Percentiles rank a stretch among this genome's conserved stretches.
Evolutionary conservation across 2,888 invertebrate genomes (phyloP).

Genomic region (Zelleria hepariella): DNA sequence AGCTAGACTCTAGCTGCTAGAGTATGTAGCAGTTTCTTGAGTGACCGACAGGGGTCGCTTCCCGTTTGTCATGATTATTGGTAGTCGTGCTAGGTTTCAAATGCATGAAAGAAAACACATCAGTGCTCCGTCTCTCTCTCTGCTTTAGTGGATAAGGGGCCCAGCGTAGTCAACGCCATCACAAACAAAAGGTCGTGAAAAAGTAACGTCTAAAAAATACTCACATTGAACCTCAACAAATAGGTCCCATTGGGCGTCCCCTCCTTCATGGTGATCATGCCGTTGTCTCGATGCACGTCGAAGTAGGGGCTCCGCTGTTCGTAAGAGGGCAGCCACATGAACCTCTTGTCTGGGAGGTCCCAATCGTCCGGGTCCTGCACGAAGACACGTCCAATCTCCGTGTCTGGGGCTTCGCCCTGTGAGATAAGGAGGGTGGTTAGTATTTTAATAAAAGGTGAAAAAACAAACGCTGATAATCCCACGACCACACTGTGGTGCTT

Average conservation of each 20-base stretch:
- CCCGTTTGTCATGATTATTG: too few relatives aligned
- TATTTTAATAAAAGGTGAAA: not conserved
- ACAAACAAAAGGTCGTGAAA: too few relatives aligned
- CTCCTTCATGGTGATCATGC: slow-evolving; percentile 89
- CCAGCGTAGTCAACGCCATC: too few relatives aligned
- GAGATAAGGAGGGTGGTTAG: not conserved
- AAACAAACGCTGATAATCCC: not conserved
- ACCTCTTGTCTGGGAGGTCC: slow-evolving; percentile 94
- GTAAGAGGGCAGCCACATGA: slow-evolving; percentile 76
- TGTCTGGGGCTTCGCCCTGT: slow-evolving; percentile 82
- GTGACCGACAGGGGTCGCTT: too few relatives aligned
- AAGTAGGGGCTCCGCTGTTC: slow-evolving; percentile 76
- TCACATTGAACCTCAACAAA: slow-evolving; percentile 77
- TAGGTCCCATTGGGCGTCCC: slow-evolving; percentile 84
- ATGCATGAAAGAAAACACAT: too few relatives aligned
- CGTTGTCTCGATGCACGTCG: slow-evolving; percentile 80
- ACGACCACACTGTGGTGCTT: not conserved
- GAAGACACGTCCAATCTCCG: slow-evolving; percentile 91
- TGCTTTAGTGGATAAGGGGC: too few relatives aligned
- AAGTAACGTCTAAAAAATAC: slow-evolving; percentile 27
- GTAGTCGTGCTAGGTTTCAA: too few relatives aligned
- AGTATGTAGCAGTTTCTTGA: too few relatives aligned
- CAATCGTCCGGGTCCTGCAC: slow-evolving; percentile 97
- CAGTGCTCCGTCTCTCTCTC: too few relatives aligned
- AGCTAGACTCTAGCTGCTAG: too few relatives aligned